A percentile compares a stretch with the other conserved stretches of the same genome.
Evolutionary conservation across 2,113 vertebrate species (phyloP).

Genomic region (Rynchops niger): DNA sequence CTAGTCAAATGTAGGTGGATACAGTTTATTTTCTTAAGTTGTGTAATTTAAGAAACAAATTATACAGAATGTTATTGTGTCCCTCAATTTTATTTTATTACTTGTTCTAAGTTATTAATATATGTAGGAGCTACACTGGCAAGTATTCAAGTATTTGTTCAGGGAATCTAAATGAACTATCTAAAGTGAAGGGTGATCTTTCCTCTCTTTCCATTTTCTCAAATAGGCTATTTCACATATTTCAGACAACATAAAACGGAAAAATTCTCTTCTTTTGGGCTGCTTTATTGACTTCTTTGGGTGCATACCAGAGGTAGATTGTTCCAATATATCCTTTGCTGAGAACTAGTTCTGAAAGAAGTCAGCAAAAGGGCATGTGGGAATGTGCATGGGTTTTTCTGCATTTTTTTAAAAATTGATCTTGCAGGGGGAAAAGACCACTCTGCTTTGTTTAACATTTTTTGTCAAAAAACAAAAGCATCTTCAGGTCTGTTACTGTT

Average conservation of each 20-base stretch:
- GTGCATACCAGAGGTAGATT: neutral
- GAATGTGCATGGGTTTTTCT: neutral
- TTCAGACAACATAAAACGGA: neutral
- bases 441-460: neutral
- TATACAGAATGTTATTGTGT: neutral
- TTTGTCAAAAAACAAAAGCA: neutral
- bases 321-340: neutral
- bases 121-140: neutral
- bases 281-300: neutral
- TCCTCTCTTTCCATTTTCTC: neutral
- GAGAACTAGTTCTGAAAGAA: neutral
- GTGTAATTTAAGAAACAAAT: neutral
- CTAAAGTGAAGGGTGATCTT: neutral
- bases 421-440: neutral
- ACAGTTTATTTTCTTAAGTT: neutral
- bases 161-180: neutral
- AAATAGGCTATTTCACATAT: neutral
- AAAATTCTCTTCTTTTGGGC: neutral
- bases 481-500: neutral
- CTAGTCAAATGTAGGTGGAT: neutral
- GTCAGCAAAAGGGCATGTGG: neutral
- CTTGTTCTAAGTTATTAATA: neutral
- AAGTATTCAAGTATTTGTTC: conserved; percentile 13
- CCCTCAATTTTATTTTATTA: neutral
- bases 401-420: neutral